phyloP scores from a whole-genome alignment of 2,888 invertebrate species.

The Scaeva pyrastri region DNA sequence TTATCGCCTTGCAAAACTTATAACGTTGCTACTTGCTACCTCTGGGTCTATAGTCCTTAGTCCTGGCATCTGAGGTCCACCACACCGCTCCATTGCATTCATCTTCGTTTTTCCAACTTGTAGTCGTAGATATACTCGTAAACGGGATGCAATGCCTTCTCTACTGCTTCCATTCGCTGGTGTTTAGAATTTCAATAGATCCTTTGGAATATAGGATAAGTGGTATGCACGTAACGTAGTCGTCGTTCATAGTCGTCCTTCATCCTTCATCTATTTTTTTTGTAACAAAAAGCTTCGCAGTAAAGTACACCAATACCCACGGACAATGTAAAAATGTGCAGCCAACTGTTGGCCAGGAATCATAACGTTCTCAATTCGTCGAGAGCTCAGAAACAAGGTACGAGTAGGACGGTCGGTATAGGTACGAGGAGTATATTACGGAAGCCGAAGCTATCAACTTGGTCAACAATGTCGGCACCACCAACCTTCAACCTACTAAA shows the following conservation, averaged over 20 bases:
- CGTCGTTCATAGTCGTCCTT: not conserved
- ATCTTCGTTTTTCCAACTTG: conserved; percentile 45
- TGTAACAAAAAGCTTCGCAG: conserved; percentile 39
- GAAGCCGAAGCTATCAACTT: conserved; percentile 27
- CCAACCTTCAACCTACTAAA: conserved; percentile 57
- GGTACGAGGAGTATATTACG: no score
- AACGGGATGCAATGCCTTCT: not conserved
- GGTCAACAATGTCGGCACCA: conserved; percentile 67
- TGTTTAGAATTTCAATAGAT: conserved; percentile 55
- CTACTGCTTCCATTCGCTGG: conserved; percentile 6
- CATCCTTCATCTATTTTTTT: conserved; percentile 2
- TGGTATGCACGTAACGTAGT: not conserved
- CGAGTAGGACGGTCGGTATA: no score
- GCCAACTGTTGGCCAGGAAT: conserved; percentile 42
- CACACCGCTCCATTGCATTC: conserved; percentile 32
- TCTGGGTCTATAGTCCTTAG: not conserved
- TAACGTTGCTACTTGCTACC: not conserved
- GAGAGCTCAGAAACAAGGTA: conserved; percentile 1
- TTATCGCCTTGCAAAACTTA: conserved; percentile 48
- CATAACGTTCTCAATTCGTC: conserved; percentile 18
- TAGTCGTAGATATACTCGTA: no score
- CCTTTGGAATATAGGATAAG: conserved; percentile 11
- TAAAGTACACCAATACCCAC: conserved; percentile 34
- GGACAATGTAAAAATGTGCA: conserved; percentile 64
- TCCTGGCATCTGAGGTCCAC: not conserved